Evolutionary conservation across 2,113 vertebrate genomes (phyloP).

Genomic region (Brachyistius frenatus): DNA sequence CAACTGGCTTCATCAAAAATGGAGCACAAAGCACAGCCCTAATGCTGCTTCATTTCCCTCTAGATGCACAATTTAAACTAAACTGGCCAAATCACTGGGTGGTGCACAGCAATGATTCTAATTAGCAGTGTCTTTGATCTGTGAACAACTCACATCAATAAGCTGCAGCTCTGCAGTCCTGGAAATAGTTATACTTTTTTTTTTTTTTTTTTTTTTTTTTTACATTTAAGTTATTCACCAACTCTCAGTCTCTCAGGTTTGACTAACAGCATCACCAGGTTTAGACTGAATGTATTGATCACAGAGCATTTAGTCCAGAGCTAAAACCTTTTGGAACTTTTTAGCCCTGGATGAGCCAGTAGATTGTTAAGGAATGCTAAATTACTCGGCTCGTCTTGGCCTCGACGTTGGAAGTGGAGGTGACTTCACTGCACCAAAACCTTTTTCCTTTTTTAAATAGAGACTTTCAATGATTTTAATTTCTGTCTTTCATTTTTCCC

Average conservation of each 20-base stretch:
- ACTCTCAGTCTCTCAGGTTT: constrained; percentile 11
- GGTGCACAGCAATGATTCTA: constrained; percentile 31
- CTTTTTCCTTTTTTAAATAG: no score
- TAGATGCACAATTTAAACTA: constrained; percentile 23
- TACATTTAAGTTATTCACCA: constrained; percentile 23
- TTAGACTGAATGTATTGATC: constrained; percentile 6
- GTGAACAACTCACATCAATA: constrained; percentile 33
- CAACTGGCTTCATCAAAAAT: constrained; percentile 30
- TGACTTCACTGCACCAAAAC: no score
- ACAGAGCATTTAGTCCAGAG: background rate
- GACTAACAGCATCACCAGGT: constrained; percentile 7
- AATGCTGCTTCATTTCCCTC: constrained; percentile 32
- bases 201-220: background rate
- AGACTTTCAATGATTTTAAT: no score
- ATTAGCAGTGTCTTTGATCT: constrained; percentile 45
- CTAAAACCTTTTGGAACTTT: constrained; percentile 25
- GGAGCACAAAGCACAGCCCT: constrained; percentile 14
- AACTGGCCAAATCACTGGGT: constrained; percentile 33
- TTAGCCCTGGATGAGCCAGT: background rate
- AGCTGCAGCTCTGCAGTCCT: constrained; percentile 4
- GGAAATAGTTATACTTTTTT: constrained; percentile 16
- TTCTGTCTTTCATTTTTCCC: no score
- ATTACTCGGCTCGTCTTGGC: no score
- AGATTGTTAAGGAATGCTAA: background rate
- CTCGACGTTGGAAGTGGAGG: no score